A percentile compares a stretch with the other conserved stretches of the same genome.
phyloP scores from a whole-genome alignment of 2,797 vertebrate species.

The Urophycis tenuis region DNA sequence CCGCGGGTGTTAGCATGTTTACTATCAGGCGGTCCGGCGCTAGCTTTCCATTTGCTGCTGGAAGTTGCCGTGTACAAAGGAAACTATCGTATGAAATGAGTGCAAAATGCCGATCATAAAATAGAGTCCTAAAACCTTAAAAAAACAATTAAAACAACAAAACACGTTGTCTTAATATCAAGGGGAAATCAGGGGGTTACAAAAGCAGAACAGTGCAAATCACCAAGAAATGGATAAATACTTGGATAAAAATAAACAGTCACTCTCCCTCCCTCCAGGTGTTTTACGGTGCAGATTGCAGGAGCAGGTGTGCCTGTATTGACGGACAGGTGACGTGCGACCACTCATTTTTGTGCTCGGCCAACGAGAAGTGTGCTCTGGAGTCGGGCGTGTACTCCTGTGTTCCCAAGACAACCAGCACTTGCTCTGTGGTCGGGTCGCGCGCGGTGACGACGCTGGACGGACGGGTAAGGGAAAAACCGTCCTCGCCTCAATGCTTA shows the following conservation, averaged over 20 bases:
- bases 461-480: slow-evolving; percentile 35
- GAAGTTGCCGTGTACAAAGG: not conserved
- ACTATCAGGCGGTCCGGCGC: not conserved
- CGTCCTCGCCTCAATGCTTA: not conserved
- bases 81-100: not conserved
- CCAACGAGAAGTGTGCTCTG: slow-evolving; percentile 54
- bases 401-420: slow-evolving; percentile 42
- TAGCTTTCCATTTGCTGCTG: not conserved
- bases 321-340: slow-evolving; percentile 43
- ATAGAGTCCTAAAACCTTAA: no score
- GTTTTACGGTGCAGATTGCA: slow-evolving; percentile 42
- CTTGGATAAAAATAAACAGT: not conserved
- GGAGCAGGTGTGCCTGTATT: slow-evolving; percentile 57
- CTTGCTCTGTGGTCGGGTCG: slow-evolving; percentile 60
- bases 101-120: no score
- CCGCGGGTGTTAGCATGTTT: not conserved
- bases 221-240: not conserved
- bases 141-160: no score
- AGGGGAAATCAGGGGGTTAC: not conserved
- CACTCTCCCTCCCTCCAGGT: slow-evolving; percentile 2
- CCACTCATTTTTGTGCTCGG: not conserved
- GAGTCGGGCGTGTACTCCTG: slow-evolving; percentile 58
- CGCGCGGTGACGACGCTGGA: slow-evolving; percentile 62
- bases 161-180: no score
- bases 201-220: no score